Conservation (phyloP, 2,797 vertebrate species). For the Ptychobarbus kaznakovi region DNA sequence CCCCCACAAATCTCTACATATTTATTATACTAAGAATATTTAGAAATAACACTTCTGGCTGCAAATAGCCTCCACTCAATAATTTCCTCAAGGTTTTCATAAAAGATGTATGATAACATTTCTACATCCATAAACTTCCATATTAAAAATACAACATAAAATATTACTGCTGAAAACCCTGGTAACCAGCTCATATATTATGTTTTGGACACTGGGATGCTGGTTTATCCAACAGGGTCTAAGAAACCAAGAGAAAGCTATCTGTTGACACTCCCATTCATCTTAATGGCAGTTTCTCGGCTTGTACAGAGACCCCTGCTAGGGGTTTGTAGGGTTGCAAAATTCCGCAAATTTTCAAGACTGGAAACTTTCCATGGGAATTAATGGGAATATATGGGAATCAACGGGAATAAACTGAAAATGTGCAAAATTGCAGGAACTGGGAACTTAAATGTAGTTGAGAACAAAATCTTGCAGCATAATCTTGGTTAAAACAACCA, state of each 20-base stretch:
- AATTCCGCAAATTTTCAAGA: too few species aligned
- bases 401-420: too few species aligned
- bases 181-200: neutral
- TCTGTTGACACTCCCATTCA: slow-evolving; percentile 24
- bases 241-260: slow-evolving; percentile 3
- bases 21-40: slow-evolving; percentile 10
- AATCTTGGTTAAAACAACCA: too few species aligned
- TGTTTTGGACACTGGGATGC: neutral
- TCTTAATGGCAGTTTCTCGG: neutral
- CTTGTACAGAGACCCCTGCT: neutral
- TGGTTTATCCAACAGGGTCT: neutral
- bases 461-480: too few species aligned
- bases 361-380: too few species aligned
- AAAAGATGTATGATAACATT: slow-evolving; percentile 23
- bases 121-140: neutral
- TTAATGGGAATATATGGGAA: too few species aligned
- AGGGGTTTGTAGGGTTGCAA: too few species aligned
- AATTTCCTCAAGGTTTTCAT: slow-evolving; percentile 30
- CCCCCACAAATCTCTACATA: slow-evolving; percentile 10
- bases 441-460: too few species aligned
- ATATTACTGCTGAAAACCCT: neutral
- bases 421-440: too few species aligned
- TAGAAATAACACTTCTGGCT: slow-evolving; percentile 23
- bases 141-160: slow-evolving; percentile 19
- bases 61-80: slow-evolving; percentile 19